These are phyloP conservation scores for Bubalus kerabau DNA, from an alignment of 2,113 vertebrate species.

Conservation along the genomic window DNA sequence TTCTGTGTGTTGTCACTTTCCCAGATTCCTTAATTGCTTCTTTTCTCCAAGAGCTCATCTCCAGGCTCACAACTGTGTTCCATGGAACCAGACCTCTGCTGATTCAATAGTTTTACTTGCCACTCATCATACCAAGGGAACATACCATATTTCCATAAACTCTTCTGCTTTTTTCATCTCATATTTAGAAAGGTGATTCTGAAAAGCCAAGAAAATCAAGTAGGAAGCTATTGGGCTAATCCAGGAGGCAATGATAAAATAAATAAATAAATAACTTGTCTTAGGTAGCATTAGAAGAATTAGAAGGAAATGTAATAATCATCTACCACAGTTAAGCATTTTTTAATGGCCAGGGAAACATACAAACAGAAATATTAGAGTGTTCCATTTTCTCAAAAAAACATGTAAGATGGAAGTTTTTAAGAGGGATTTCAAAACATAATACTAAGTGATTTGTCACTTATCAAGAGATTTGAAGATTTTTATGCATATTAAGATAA, in stretches of 20 bases:
- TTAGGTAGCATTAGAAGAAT: not conserved
- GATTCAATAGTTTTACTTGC: not conserved
- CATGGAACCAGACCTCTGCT: not conserved
- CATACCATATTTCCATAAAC: not conserved
- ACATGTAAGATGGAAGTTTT: not conserved
- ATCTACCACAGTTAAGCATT: not conserved
- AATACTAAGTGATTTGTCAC: not conserved
- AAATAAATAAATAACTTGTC: not conserved
- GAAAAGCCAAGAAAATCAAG: not conserved
- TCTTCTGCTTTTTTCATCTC: not conserved
- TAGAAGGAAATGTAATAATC: not conserved
- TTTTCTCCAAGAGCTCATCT: not conserved
- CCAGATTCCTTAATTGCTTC: not conserved
- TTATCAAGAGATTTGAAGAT: not conserved
- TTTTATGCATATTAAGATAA: not conserved
- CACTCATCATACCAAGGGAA: not conserved
- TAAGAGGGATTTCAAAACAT: not conserved
- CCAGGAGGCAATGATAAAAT: not conserved
- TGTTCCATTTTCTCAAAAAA: constrained; percentile 2
- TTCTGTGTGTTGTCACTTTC: not conserved
- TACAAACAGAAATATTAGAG: not conserved
- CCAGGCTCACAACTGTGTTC: not conserved
- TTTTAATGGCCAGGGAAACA: not conserved
- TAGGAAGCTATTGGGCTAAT: not conserved
- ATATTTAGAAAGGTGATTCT: not conserved